phyloP scores from a whole-genome alignment of 2,888 invertebrate genomes.

The Phytoseiulus persimilis region DNA sequence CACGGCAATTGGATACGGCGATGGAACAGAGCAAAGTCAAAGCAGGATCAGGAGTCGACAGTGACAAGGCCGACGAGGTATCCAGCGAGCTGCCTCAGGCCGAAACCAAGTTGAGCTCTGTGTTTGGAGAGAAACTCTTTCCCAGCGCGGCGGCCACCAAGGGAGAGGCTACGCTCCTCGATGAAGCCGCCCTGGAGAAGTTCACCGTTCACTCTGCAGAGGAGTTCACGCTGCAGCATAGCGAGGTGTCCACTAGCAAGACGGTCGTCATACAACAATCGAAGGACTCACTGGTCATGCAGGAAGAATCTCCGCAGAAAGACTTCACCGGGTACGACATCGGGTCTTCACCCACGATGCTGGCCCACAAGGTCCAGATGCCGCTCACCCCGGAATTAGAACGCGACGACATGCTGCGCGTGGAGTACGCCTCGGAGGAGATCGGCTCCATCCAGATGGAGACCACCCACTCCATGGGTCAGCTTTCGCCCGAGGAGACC shows the following conservation, averaged over 20 bases:
- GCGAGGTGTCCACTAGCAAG: conserved; percentile 22
- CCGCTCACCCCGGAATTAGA: conserved; percentile 23
- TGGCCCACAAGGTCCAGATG: conserved; percentile 31
- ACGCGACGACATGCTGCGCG: conserved; percentile 28
- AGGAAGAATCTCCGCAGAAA: conserved; percentile 28
- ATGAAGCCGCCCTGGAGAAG: conserved; percentile 31
- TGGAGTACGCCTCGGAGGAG: conserved; percentile 19
- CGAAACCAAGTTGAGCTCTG: conserved; percentile 39
- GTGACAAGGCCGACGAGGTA: conserved; percentile 33
- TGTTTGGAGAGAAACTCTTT: conserved; percentile 38
- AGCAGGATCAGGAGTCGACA: conserved; percentile 24
- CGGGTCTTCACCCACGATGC: conserved; percentile 10
- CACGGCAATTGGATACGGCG: not conserved
- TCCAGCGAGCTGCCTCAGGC: conserved; percentile 36
- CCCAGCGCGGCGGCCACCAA: conserved; percentile 10
- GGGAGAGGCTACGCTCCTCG: conserved; percentile 25
- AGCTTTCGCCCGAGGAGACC: not conserved
- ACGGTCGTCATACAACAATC: conserved; percentile 30
- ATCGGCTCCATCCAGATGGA: conserved; percentile 31
- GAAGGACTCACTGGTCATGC: conserved; percentile 37
- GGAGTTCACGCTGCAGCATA: conserved; percentile 13
- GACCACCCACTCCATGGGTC: not conserved
- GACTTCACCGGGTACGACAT: conserved; percentile 32
- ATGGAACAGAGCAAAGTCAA: conserved; percentile 11
- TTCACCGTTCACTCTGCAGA: conserved; percentile 29